Evolutionary conservation across 2,113 vertebrate genomes (phyloP), one percentile per base, ranked within the genome.

Genomic region (Carassius carassius): DNA sequence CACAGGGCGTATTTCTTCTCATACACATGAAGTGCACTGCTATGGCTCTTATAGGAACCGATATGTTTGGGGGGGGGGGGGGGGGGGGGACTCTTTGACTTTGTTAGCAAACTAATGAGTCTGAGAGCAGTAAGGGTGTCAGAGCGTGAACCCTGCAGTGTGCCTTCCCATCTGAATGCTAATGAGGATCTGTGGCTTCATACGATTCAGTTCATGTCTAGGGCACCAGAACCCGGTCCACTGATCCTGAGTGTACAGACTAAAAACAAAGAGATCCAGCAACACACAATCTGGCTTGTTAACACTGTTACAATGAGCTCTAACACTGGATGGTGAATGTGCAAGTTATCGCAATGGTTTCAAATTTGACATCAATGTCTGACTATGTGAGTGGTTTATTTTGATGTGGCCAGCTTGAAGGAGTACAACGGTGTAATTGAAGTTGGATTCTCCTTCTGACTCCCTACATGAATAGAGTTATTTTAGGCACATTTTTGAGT

Each of bases 141-240:
- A 67, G 21, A 41, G 47, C 7, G 19, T 54, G 58, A 74, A 25
- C 47, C 67, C 79, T 74, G 29, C 56, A 58, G 81, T 62, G 80
- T 47, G 79, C 84, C 78, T 81, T 89, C 91, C 81, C 90, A 89
- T 87, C 32, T 69, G 84, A 88, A 70, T 79, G 29, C 78, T 81
- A n/a, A 89, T 0, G 88, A 90, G 87, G 90, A 91, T 89, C 83
- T 91, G 85, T 65, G 87, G 82, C 86, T 87, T 88, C 85, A 47
- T 23, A 51, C 10, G 54, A 25, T 74, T 12, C 8, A 23, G 54
- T 74, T 84, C 6, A 84, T 77, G 73, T 54, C 25, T 65, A 80
- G 35, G 60, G 35, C 60, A 65, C 78, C 37, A 65, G 35, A 49
- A 80, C 9, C 14, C 4, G 0, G 12, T 41, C 35, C 2, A 35